phyloP scores from a whole-genome alignment of 2,888 invertebrate genomes.

The Agrotis puta region DNA sequence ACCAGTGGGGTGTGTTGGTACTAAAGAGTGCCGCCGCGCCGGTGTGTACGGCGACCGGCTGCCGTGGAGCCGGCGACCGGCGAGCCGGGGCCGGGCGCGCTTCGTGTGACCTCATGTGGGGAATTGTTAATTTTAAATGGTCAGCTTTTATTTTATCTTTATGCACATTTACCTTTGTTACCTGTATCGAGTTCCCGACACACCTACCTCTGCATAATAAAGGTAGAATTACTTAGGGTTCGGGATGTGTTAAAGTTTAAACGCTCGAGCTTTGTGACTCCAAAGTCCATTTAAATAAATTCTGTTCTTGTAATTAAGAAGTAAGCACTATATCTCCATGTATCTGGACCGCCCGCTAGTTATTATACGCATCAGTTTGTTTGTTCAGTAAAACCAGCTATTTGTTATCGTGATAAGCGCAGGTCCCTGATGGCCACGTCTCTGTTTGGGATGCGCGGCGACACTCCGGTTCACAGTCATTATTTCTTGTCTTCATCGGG shows the following conservation, averaged over 20 bases:
- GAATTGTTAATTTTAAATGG: conserved; percentile 26
- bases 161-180: conserved; percentile 22
- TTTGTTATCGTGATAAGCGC: neutral
- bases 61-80: neutral
- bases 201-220: neutral
- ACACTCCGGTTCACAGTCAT: conserved; percentile 9
- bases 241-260: neutral
- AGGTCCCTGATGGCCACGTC: no score
- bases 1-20: conserved; percentile 7
- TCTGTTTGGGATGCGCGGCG: conserved; percentile 9
- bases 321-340: no score
- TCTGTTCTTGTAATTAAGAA: neutral
- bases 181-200: neutral
- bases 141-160: conserved; percentile 26
- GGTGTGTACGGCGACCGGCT: neutral
- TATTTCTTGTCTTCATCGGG: conserved; percentile 18
- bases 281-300: neutral
- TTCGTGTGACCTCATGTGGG: neutral
- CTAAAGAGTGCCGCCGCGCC: neutral
- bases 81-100: neutral
- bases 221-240: neutral
- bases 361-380: neutral
- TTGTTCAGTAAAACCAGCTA: neutral
- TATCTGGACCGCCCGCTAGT: no score
- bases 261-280: neutral